Evolutionary conservation across 2,888 invertebrate genomes (phyloP), one percentile per base, ranked within the genome.

Genomic region (Xestia ashworthii): DNA sequence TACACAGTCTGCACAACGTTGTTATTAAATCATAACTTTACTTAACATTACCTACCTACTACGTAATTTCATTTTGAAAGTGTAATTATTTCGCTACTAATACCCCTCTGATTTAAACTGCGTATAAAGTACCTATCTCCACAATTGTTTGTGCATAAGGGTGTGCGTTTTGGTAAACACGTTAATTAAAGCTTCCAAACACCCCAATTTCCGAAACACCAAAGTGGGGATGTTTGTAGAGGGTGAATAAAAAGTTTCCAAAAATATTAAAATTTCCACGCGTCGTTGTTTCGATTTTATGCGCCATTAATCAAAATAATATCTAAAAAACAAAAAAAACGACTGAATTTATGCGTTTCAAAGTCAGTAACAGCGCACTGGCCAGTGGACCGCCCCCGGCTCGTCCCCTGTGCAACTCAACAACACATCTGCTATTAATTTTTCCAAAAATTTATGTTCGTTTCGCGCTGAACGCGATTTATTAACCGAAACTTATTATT

Each of bases 381-480:
- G 89, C 76, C 89, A 90, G 90, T 93, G 89, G 93, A 89, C 93
- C 93, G 87, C 93, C 93, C 94, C 89, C 81, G 80, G 80, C 78
- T 83, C 88, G 89, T 85, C 88, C 91, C 92, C 91, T 88, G 90
- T 90, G 92, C 94, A 92, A 93, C 92, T 95, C 95, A 93, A 94
- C 95, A 96, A 96, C 96, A 95, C 96, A 96, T 96, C 96, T 96
- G 96, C 95, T 94, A 96, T 96, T 96, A 96, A 96, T 95, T 95
- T 94, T 92, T 92, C 90, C 89, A 92, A 94, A 95, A 95, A 94
- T 92, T 93, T 93, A 94, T 94, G 95, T 94, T 93, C 93, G 89
- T 92, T 94, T 93, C 94, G 92, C 93, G 92, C 93, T 93, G 92
- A 90, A 92, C 91, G 90, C 93, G 94, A 96, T 96, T 96, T 96